These are phyloP conservation scores for Entomobrya proxima DNA, from an alignment of 2,888 invertebrate genomes.

Conservation along the genomic window DNA sequence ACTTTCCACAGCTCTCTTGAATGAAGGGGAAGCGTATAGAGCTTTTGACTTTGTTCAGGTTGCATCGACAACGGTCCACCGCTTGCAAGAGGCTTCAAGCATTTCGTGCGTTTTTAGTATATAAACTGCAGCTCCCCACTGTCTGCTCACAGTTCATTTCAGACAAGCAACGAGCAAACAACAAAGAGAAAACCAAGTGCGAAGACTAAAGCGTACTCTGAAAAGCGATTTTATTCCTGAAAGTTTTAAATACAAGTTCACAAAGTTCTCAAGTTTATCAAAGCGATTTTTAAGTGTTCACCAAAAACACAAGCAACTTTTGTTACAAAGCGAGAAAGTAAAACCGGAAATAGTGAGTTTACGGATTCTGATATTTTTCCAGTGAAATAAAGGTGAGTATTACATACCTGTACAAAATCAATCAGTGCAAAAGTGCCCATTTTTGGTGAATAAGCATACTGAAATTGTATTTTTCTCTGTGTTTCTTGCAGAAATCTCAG, in stretches of 20 bases:
- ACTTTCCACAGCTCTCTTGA: background rate
- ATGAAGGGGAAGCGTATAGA: background rate
- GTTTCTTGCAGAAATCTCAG: background rate
- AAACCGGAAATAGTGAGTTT: no score
- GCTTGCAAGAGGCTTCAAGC: background rate
- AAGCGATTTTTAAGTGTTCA: no score
- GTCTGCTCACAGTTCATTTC: background rate
- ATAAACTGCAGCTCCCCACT: background rate
- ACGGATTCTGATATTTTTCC: no score
- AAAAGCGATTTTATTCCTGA: no score
- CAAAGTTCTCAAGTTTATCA: no score
- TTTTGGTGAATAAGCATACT: no score
- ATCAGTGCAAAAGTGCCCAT: background rate
- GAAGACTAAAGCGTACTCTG: no score
- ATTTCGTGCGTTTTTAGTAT: background rate
- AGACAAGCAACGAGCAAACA: constrained; percentile 24
- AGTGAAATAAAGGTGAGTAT: no score
- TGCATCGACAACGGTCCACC: background rate
- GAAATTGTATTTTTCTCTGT: no score
- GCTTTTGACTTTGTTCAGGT: background rate
- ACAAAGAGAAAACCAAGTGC: background rate
- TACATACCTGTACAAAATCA: background rate
- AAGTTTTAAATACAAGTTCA: no score
- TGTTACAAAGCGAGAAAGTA: background rate
- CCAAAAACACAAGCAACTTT: background rate